Evolutionary conservation across 2,113 vertebrate species (phyloP).

Genomic region (Melanocharis versteri): DNA sequence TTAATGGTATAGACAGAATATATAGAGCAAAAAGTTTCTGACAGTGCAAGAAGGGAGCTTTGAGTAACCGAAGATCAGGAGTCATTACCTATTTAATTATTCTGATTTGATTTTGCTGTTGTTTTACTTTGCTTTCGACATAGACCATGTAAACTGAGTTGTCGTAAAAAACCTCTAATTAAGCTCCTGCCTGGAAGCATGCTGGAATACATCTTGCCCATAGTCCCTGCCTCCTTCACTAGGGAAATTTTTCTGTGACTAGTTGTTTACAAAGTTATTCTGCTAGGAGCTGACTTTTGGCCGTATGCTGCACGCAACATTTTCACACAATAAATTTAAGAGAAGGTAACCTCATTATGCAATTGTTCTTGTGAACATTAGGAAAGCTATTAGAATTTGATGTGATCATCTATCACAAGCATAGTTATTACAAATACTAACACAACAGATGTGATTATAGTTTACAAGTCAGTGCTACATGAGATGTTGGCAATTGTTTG

Average conservation of each 20-base stretch:
- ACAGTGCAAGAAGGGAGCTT: not conserved
- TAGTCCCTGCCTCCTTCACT: not conserved
- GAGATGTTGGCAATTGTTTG: slow-evolving; percentile 27
- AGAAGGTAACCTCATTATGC: not conserved
- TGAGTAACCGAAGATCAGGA: not conserved
- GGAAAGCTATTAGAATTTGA: slow-evolving; percentile 29
- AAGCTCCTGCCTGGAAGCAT: not conserved
- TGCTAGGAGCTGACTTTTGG: not conserved
- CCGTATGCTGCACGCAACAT: not conserved
- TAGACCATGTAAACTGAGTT: not conserved
- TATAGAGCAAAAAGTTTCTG: not conserved
- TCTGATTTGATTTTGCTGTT: not conserved
- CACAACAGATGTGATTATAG: slow-evolving; percentile 24
- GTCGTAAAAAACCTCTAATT: not conserved
- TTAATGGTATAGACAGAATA: not conserved
- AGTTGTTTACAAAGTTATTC: not conserved
- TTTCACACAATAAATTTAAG: not conserved
- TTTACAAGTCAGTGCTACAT: slow-evolving; percentile 13
- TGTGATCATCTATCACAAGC: not conserved
- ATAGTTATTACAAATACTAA: not conserved
- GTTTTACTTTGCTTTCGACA: not conserved
- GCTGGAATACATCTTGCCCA: not conserved
- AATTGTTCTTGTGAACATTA: not conserved
- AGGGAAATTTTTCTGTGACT: not conserved
- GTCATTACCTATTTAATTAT: not conserved